phyloP scores from a whole-genome alignment of 2,888 invertebrate genomes.

The Oligia strigilis region DNA sequence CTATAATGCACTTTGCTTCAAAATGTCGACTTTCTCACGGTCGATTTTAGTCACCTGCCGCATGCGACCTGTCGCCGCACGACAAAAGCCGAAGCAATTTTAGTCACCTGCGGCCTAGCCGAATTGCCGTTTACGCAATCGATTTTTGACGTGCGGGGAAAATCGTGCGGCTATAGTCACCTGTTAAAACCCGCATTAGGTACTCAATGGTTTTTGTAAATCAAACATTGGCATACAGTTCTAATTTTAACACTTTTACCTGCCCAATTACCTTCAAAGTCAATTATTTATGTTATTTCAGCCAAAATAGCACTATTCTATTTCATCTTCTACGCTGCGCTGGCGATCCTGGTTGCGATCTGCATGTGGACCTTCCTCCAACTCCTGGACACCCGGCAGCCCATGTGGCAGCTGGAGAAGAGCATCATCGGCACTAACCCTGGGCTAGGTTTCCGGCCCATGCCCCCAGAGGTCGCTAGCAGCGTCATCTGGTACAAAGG shows the following conservation, averaged over 20 bases:
- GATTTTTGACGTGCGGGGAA: no score
- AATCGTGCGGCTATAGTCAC: no score
- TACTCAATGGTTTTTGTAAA: not conserved
- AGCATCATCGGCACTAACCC: conserved; percentile 99
- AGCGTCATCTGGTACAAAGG: conserved; percentile 98
- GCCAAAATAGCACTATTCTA: conserved; percentile 99
- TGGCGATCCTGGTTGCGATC: conserved; percentile 97
- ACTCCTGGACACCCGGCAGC: conserved; percentile 96
- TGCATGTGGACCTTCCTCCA: conserved; percentile 98
- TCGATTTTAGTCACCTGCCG: no score
- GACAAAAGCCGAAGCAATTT: no score
- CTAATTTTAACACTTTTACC: not conserved
- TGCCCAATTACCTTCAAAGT: not conserved
- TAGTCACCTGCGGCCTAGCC: no score
- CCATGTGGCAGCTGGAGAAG: conserved; percentile 96
- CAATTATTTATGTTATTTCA: conserved; percentile 85
- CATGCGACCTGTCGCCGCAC: no score
- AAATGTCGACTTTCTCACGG: no score
- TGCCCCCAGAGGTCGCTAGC: conserved; percentile 96
- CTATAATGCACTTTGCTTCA: no score
- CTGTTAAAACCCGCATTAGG: no score
- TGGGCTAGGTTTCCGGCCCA: conserved; percentile 98
- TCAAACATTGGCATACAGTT: not conserved
- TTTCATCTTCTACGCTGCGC: conserved; percentile 96
- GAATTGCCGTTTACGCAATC: no score